phyloP scores from a whole-genome alignment of 2,113 vertebrate genomes.

The Callorhinus ursinus region DNA sequence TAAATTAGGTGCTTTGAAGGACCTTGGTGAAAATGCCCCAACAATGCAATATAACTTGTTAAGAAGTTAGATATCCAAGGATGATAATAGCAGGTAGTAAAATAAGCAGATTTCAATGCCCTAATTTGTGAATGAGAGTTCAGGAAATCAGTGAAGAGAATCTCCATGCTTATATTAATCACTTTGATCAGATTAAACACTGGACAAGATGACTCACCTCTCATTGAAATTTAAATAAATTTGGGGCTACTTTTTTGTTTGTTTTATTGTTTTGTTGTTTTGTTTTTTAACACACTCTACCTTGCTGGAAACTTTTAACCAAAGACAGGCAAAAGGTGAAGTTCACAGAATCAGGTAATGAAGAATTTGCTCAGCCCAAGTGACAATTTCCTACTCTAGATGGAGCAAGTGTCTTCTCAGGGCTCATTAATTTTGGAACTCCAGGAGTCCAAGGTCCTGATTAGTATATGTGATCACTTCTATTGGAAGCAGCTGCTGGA shows the following conservation, averaged over 20 bases:
- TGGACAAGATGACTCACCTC: background rate
- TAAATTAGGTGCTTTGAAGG: background rate
- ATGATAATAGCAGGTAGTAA: background rate
- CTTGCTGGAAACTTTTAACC: background rate
- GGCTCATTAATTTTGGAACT: background rate
- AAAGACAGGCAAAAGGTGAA: background rate
- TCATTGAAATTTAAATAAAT: background rate
- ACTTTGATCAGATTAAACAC: background rate
- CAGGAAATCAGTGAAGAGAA: background rate
- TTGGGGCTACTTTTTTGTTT: background rate
- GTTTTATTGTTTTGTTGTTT: background rate
- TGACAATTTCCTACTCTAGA: background rate
- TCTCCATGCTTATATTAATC: background rate
- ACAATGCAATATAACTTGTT: background rate
- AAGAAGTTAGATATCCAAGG: background rate
- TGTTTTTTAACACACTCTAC: background rate
- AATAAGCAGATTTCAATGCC: background rate
- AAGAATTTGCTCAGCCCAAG: background rate
- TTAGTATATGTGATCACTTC: background rate
- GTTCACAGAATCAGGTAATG: background rate
- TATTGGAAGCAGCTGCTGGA: background rate
- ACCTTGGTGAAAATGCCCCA: rapidly evolving
- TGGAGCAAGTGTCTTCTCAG: background rate
- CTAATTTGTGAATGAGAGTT: background rate
- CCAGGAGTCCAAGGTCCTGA: background rate